Evolutionary conservation across 2,888 invertebrate species (phyloP).

Genomic region (Zeuzera pyrina): DNA sequence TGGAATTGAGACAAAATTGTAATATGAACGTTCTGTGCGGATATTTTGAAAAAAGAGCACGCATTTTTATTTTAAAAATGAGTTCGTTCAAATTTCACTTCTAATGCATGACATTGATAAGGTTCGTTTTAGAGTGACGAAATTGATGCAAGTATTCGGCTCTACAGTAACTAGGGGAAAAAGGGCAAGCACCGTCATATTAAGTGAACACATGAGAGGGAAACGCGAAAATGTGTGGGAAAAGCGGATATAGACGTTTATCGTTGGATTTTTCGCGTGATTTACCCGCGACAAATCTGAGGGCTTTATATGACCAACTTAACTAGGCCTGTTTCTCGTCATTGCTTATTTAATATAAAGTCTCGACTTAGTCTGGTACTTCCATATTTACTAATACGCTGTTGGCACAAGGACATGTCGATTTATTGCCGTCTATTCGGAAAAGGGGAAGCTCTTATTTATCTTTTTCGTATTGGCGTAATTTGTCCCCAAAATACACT

Average conservation of each 20-base stretch:
- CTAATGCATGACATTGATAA: conserved; percentile 3
- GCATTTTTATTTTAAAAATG: conserved; percentile 36
- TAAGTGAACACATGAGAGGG: conserved; percentile 72
- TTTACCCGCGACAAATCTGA: conserved; percentile 67
- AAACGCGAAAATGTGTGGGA: conserved; percentile 70
- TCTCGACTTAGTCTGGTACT: conserved; percentile 24
- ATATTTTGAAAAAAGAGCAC: conserved; percentile 40
- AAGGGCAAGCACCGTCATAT: conserved; percentile 69
- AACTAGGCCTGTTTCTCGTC: conserved; percentile 24
- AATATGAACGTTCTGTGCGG: background rate
- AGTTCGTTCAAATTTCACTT: background rate
- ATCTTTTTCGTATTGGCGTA: conserved; percentile 56
- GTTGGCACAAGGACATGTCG: conserved; percentile 63
- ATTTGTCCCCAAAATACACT: conserved; percentile 40
- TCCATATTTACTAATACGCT: conserved; percentile 54
- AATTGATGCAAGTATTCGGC: conserved; percentile 21
- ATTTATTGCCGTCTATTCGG: conserved; percentile 61
- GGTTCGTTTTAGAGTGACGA: conserved; percentile 17
- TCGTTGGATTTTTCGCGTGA: conserved; percentile 70
- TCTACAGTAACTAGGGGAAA: conserved; percentile 43
- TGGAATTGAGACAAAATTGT: background rate
- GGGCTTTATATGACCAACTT: conserved; percentile 44
- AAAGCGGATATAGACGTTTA: conserved; percentile 72
- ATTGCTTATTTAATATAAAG: conserved; percentile 10
- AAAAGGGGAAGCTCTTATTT: conserved; percentile 58